Percentiles rank a stretch among this genome's conserved stretches.
Evolutionary conservation across 30 jellyfish, hydroid and myxozoan species (phyloP).

Genomic region (Rhopilema esculentum): DNA sequence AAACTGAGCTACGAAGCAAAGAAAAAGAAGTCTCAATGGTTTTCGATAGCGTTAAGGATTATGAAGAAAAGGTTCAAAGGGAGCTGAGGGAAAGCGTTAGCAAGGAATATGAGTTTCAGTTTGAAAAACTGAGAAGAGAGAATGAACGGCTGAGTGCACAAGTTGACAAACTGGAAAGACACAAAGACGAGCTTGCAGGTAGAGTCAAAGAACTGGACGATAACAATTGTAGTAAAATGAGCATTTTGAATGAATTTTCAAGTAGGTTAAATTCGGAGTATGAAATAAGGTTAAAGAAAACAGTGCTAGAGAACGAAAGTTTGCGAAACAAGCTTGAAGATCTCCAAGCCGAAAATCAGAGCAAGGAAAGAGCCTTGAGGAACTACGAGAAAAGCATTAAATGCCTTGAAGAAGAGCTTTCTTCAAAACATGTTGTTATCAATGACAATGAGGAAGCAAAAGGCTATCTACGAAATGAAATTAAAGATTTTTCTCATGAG

Average conservation of each 20-base stretch:
- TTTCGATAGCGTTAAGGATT: constrained; percentile 15
- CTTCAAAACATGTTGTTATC: constrained; percentile 34
- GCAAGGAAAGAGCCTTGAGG: constrained; percentile 36
- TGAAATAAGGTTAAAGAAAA: constrained; percentile 70
- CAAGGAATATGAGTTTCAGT: constrained; percentile 59
- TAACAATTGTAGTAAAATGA: constrained; percentile 29
- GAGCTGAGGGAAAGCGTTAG: constrained; percentile 55
- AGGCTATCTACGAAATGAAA: constrained; percentile 67
- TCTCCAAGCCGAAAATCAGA: constrained; percentile 45
- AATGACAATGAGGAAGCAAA: constrained; percentile 61
- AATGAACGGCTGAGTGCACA: constrained; percentile 78
- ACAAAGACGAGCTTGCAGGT: constrained; percentile 64
- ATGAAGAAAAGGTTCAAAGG: constrained; percentile 47
- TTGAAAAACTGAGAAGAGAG: constrained; percentile 46
- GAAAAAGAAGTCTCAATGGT: constrained; percentile 19
- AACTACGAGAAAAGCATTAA: constrained; percentile 45
- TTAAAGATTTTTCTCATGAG: constrained; percentile 71
- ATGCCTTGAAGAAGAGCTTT: constrained; percentile 58
- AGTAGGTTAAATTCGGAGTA: constrained; percentile 72
- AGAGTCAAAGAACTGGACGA: constrained; percentile 55
- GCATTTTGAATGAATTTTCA: constrained; percentile 50
- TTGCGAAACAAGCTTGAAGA: constrained; percentile 34
- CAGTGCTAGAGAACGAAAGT: constrained; percentile 73
- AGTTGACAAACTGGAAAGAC: constrained; percentile 54
- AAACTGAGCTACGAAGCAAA: constrained; percentile 40